These are phyloP conservation scores for Ctenicera cuprea DNA, from an alignment of 2,888 invertebrate species.

Conservation along the genomic window DNA sequence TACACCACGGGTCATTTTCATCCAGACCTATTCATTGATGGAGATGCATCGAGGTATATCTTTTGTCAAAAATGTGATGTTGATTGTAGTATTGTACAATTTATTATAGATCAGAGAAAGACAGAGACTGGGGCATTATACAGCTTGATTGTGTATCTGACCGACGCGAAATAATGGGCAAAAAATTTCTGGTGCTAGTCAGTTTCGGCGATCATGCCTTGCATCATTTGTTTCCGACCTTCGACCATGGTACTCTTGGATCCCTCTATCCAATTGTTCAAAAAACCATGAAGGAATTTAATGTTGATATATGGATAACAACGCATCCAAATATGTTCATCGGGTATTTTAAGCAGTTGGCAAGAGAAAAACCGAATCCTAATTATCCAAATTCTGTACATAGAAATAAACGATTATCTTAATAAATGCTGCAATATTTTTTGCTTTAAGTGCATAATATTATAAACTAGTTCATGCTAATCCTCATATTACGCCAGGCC, in stretches of 20 bases:
- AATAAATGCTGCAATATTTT: too few relatives aligned
- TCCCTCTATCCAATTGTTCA: slow-evolving; percentile 79
- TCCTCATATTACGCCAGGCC: too few relatives aligned
- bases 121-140: slow-evolving; percentile 85
- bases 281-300: slow-evolving; percentile 80
- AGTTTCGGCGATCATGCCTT: slow-evolving; percentile 87
- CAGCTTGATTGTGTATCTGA: slow-evolving; percentile 86
- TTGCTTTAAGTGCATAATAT: too few relatives aligned
- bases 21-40: slow-evolving; percentile 87
- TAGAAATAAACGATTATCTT: not conserved
- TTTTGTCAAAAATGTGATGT: not conserved
- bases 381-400: slow-evolving; percentile 56
- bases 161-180: slow-evolving; percentile 80
- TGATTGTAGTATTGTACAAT: not conserved
- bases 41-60: slow-evolving; percentile 79
- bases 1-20: slow-evolving; percentile 88
- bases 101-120: slow-evolving; percentile 71
- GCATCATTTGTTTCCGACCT: slow-evolving; percentile 88
- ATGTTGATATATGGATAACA: slow-evolving; percentile 72
- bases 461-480: too few relatives aligned
- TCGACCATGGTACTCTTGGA: slow-evolving; percentile 85
- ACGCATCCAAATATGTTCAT: slow-evolving; percentile 79
- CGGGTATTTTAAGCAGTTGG: slow-evolving; percentile 81
- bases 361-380: slow-evolving; percentile 72
- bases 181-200: slow-evolving; percentile 81